A percentile compares a stretch with the other conserved stretches of the same genome.
Conservation (phyloP, 2,888 invertebrate genomes). For the Phaonia tiefii region DNA sequence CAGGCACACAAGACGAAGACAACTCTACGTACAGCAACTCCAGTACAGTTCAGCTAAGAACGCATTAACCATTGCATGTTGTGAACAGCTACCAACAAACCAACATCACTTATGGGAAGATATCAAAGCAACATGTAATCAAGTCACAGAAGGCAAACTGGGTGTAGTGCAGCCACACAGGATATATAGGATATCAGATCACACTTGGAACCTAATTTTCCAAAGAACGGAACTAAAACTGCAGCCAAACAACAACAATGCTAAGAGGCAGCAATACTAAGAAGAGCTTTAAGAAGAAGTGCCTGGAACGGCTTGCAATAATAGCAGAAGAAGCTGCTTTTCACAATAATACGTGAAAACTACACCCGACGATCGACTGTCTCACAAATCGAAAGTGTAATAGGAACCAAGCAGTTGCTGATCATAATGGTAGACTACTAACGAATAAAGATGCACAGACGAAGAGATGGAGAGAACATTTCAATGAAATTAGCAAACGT, state of each 20-base stretch:
- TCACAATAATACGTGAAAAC: neutral
- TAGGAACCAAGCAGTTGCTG: no score
- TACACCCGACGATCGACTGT: neutral
- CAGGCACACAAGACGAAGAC: no score
- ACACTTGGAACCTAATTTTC: neutral
- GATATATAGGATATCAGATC: no score
- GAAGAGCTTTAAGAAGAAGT: neutral
- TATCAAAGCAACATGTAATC: no score
- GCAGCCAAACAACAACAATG: neutral
- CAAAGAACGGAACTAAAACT: neutral
- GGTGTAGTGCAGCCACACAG: no score
- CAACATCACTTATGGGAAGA: no score
- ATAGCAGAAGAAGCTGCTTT: neutral
- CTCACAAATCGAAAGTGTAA: no score
- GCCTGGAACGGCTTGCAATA: neutral
- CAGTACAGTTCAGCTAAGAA: neutral
- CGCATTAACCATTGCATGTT: neutral
- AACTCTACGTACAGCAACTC: no score
- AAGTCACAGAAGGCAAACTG: no score
- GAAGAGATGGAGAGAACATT: constrained; percentile 1
- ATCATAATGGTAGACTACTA: neutral
- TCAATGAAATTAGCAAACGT: no score
- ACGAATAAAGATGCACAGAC: neutral
- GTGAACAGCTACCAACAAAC: no score
- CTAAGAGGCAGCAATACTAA: neutral